Evolutionary conservation across 2,113 vertebrate genomes (phyloP), one percentile per base, ranked within the genome.

Genomic region (Pipa parva): DNA sequence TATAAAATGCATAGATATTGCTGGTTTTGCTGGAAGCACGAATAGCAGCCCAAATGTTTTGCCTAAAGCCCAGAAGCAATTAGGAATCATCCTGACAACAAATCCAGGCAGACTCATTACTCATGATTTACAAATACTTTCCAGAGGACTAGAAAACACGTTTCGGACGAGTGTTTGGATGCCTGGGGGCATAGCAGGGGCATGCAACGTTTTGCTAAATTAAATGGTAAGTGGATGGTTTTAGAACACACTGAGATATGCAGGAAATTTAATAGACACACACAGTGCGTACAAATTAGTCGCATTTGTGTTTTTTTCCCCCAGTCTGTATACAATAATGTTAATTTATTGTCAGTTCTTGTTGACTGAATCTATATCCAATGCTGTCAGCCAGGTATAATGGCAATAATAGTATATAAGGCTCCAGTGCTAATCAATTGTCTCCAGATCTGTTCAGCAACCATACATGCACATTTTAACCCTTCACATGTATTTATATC

Each of bases 71-170:
- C 66, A 69, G 58, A 69, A 69, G 66, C 66, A 69, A 69, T 69
- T 69, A 69, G 66, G 58, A 61, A 61, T 61, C 66, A 69, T 69
- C 66, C 66, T 69, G 66, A 69, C 66, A 69, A 69, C 66, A 69
- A 69, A 61, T 69, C 66, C 66, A 69, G 58, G 52, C 66, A 69
- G 66, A 69, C 66, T 69, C 66, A 69, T 69, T 69, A 69, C 66
- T 69, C 66, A 52, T 69, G 66, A 69, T 69, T 69, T 69, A 69
- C 66, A 68, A 68, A 68, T 68, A 68, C 65, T 68, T 68, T 68
- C 65, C 65, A 21, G 57, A 69, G 66, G 66, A 69, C 66, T 69
- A 54, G 45, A 69, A 61, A 69, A 69, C 57, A 60, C 66, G 49
- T 69, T 69, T 69, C 66, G 66, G 66, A 61, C 66, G 57, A 45